Evolutionary conservation across 2,888 invertebrate genomes (phyloP).

Genomic region (Sympetrum striolatum): DNA sequence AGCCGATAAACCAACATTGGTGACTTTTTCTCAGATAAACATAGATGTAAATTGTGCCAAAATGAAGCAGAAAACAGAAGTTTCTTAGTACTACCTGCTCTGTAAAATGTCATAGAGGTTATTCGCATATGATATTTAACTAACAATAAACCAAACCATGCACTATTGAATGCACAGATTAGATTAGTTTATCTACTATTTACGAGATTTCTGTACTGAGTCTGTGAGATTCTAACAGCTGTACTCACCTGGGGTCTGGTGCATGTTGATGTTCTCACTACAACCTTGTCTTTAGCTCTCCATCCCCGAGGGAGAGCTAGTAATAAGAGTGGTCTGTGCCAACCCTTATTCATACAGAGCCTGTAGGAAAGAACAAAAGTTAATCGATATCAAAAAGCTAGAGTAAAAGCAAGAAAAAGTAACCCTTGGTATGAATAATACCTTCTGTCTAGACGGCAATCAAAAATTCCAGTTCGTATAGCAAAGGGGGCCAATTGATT

Average conservation of each 20-base stretch:
- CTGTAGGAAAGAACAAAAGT: conserved; percentile 53
- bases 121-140: too few species aligned
- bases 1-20: too few species aligned
- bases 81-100: too few species aligned
- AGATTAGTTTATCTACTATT: too few species aligned
- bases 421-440: conserved; percentile 49
- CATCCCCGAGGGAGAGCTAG: conserved; percentile 61
- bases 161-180: too few species aligned
- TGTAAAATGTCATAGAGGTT: too few species aligned
- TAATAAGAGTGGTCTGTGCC: conserved; percentile 59
- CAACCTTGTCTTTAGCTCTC: conserved; percentile 60
- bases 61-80: too few species aligned
- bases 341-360: conserved; percentile 60
- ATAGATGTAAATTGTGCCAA: too few species aligned
- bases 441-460: conserved; percentile 60
- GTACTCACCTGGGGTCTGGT: conserved; percentile 53
- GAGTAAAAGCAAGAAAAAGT: not conserved
- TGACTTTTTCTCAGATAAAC: too few species aligned
- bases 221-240: not conserved
- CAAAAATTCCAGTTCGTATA: conserved; percentile 60
- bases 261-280: conserved; percentile 56
- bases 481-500: conserved; percentile 60
- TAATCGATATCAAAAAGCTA: not conserved
- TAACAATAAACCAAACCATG: too few species aligned
- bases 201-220: too few species aligned